Evolutionary conservation across 2,888 invertebrate genomes (phyloP).

Genomic region (Drosophila nr. perissopoda): DNA sequence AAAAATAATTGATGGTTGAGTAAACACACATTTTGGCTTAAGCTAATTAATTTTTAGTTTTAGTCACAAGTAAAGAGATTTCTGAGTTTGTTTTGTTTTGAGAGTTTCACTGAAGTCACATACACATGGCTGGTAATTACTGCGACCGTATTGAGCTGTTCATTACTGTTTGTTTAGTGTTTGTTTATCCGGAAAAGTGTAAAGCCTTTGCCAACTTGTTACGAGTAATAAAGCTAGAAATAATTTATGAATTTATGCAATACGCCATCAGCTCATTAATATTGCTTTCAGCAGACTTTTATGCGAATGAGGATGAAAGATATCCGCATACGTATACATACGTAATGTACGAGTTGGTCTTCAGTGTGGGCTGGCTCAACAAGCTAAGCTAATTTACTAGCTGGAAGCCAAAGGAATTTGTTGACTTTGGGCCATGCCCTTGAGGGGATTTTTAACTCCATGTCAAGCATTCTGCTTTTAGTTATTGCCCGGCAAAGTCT

Average conservation of each 20-base stretch:
- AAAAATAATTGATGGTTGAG: not conserved
- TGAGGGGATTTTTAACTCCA: conserved; percentile 1
- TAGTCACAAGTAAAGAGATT: not conserved
- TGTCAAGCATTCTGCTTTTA: conserved; percentile 12
- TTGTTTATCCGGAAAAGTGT: conserved; percentile 9
- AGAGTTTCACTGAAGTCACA: not conserved
- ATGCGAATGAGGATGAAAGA: conserved; percentile 19
- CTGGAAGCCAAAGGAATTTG: conserved; percentile 34
- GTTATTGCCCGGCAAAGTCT: conserved; percentile 39
- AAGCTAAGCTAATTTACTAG: conserved; percentile 34
- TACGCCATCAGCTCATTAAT: conserved; percentile 40
- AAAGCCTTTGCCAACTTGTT: conserved; percentile 28
- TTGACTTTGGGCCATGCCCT: conserved; percentile 21
- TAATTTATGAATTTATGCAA: conserved; percentile 66
- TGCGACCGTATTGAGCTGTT: not conserved
- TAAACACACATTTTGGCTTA: not conserved
- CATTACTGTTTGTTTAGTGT: conserved; percentile 24
- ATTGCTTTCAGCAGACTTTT: conserved; percentile 44
- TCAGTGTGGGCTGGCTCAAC: conserved; percentile 1
- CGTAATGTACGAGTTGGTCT: not conserved
- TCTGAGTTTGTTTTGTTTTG: not conserved
- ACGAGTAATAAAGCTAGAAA: conserved; percentile 27
- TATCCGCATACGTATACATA: conserved; percentile 11
- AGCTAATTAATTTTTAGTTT: conserved; percentile 26
- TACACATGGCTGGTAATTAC: conserved; percentile 5